Evolutionary conservation across 2,113 vertebrate genomes (phyloP).

Genomic region (Protomyctophum bolini): DNA sequence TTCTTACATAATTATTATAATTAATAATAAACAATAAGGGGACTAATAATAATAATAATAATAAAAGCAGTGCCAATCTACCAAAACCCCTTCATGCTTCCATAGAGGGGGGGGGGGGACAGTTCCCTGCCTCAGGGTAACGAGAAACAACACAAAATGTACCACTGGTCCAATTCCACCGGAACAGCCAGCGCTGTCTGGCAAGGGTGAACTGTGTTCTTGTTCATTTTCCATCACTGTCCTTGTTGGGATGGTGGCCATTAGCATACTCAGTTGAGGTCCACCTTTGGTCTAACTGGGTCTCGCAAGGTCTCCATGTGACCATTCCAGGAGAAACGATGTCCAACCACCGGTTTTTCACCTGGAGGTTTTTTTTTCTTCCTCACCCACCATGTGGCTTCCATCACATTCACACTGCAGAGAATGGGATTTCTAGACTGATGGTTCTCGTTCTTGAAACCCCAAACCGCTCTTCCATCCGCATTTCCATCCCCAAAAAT

Average conservation of each 20-base stretch:
- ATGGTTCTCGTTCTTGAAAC: slow-evolving; percentile 4
- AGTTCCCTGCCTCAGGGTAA: neutral
- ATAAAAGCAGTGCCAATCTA: neutral
- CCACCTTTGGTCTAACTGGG: neutral
- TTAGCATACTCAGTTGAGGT: slow-evolving; percentile 9
- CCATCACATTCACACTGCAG: neutral
- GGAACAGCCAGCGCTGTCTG: neutral
- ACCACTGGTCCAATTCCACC: too few relatives aligned
- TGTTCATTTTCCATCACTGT: slow-evolving; percentile 14
- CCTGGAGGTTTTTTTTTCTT: slow-evolving; percentile 41
- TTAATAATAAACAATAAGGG: neutral
- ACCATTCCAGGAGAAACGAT: too few relatives aligned
- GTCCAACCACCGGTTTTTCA: slow-evolving; percentile 15
- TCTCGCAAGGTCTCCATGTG: neutral
- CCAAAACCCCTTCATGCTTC: neutral
- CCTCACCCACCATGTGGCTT: neutral
- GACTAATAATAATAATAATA: too few relatives aligned
- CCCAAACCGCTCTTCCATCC: neutral
- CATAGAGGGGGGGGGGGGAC: neutral
- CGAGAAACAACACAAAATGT: too few relatives aligned
- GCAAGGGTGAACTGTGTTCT: neutral
- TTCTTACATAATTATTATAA: too few relatives aligned
- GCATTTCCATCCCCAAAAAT: neutral
- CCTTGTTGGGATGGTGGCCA: neutral
- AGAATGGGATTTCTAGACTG: neutral